A percentile compares a stretch with the other conserved stretches of the same genome.
Conservation (phyloP, 2,888 invertebrate species). For the Orgyia antiqua region DNA sequence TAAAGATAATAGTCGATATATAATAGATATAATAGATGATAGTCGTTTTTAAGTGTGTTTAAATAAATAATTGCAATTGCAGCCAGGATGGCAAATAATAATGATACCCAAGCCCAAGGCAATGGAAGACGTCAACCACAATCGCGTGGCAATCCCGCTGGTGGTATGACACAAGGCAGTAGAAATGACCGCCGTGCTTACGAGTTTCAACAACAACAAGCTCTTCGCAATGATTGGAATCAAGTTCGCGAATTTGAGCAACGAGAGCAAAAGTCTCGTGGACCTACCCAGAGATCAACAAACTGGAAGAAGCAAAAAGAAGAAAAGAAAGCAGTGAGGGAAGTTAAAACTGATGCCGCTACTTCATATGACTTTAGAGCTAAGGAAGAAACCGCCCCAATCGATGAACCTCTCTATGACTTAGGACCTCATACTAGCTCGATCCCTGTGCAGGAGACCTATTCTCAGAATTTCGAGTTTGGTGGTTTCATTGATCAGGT, state of each 20-base stretch:
- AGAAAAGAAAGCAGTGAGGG: too few relatives aligned
- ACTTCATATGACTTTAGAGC: too few relatives aligned
- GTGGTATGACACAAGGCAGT: conserved; percentile 1
- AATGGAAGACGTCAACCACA: background rate
- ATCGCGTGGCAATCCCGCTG: conserved; percentile 2
- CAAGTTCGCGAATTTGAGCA: conserved; percentile 18
- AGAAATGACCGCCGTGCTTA: conserved; percentile 17
- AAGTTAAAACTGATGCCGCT: too few relatives aligned
- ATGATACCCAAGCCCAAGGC: too few relatives aligned
- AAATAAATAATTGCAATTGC: too few relatives aligned
- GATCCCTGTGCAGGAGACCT: conserved; percentile 15
- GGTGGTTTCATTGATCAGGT: background rate
- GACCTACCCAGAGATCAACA: background rate
- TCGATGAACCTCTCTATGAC: conserved; percentile 28
- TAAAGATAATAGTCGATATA: too few relatives aligned
- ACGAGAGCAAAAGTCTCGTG: conserved; percentile 5
- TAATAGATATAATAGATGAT: too few relatives aligned
- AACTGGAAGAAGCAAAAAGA: conserved; percentile 5
- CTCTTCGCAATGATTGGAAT: conserved; percentile 9
- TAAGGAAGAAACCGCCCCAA: conserved; percentile 17
- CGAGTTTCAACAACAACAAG: conserved; percentile 12
- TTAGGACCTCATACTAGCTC: conserved; percentile 24
- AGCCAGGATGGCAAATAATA: too few relatives aligned
- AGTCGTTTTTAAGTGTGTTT: too few relatives aligned
- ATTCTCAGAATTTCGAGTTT: background rate